Evolutionary conservation across 2,797 vertebrate genomes (phyloP).

Genomic region (Calcarius lapponicus): DNA sequence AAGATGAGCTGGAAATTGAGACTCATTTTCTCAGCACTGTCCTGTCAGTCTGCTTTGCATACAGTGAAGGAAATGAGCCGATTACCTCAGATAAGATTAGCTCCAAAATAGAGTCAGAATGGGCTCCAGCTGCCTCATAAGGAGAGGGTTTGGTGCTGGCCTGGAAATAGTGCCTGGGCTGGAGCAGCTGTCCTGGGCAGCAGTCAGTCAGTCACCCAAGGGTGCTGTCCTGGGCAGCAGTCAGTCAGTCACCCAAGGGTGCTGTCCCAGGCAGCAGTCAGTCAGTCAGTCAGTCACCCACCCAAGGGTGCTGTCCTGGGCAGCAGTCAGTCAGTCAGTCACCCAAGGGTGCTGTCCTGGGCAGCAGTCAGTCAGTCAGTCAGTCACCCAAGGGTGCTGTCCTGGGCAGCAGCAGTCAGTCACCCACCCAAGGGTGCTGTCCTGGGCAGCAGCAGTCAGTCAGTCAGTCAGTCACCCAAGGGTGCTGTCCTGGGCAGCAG

Average conservation of each 20-base stretch:
- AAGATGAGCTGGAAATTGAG: not conserved
- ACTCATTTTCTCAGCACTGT: not conserved
- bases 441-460: no score
- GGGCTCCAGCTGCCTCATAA: slow-evolving; percentile 27
- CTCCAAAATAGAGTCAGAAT: slow-evolving; percentile 33
- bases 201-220: not conserved
- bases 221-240: no score
- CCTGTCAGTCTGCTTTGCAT: not conserved
- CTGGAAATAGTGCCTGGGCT: slow-evolving; percentile 37
- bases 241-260: no score
- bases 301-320: not conserved
- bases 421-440: no score
- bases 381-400: no score
- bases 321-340: no score
- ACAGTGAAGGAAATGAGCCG: not conserved
- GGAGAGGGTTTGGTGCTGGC: not conserved
- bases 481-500: slow-evolving; percentile 12
- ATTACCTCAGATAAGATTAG: slow-evolving; percentile 28
- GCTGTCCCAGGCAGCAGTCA: no score
- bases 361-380: no score
- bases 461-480: no score
- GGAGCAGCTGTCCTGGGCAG: slow-evolving; percentile 52
- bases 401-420: no score
- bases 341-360: no score
- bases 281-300: no score